A percentile compares a stretch with the other conserved stretches of the same genome.
These are phyloP conservation scores for Varanus salvator DNA, from an alignment of 2,113 vertebrate genomes.

Conservation along the genomic window DNA sequence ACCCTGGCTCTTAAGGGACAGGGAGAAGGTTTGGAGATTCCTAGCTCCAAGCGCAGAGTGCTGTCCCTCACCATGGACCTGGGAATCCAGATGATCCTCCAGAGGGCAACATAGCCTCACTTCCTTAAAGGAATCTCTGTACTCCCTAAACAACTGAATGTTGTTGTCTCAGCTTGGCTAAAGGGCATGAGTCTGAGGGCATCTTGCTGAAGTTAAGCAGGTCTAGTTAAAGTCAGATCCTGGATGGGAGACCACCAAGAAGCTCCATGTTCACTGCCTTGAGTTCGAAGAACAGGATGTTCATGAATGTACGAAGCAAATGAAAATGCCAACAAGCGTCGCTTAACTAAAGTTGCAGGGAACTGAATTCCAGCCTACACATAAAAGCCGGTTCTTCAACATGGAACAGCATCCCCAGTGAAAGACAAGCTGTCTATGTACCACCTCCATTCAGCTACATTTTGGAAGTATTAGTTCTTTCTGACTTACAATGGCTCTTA, in stretches of 20 bases:
- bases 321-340: background rate
- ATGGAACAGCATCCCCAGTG: background rate
- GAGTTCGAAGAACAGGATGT: background rate
- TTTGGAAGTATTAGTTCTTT: constrained; percentile 48
- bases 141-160: background rate
- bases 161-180: background rate
- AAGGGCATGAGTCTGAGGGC: background rate
- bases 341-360: background rate
- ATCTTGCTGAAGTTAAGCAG: background rate
- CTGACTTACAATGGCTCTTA: constrained; percentile 42
- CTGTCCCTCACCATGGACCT: no score
- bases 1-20: no score
- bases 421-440: constrained; percentile 3
- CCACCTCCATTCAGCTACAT: constrained; percentile 23
- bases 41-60: no score
- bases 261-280: background rate
- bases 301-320: background rate
- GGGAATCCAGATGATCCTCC: no score
- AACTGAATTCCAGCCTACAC: background rate
- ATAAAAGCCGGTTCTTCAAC: background rate
- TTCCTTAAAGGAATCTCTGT: no score
- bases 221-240: background rate
- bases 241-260: background rate
- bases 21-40: no score
- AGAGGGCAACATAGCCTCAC: no score